Evolutionary conservation across 2,113 vertebrate genomes (phyloP), one percentile per base, ranked within the genome.

Genomic region (Pygoscelis adeliae): DNA sequence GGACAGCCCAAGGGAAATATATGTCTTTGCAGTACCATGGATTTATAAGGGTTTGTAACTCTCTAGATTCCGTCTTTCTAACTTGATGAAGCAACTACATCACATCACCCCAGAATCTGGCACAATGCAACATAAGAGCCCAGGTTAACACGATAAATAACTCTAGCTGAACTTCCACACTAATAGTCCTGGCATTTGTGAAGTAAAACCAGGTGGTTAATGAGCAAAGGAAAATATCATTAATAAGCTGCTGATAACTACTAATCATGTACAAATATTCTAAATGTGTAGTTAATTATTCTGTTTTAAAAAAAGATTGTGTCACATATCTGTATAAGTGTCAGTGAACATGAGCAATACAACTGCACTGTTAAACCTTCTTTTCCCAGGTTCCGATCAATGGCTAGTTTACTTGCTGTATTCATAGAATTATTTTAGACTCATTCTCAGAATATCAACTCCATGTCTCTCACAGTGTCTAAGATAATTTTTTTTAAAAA

Each of bases 211-310:
- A 66, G 8, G 14, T 71, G 18, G 4, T 30, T 67, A 91, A 46
- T 3, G 4, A 36, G 34, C 13, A 61, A 66, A 70, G 10, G 2
- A 78, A 73, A 81, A 56, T 2, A 26, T 34, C 0, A 0, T 44
- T 78, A 46, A 32, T 66, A 56, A 83, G 11, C 8, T 85, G 13
- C 4, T 76, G 22, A 4, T 74, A 34, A 47, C 11, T 50, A 8
- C 9, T 86, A 63, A 38, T 27, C 14, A 30, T 36, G 12, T 72
- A 72, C 4, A 83, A 63, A 83, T 58, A 79, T 67, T 74, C 13
- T 40, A 61, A 65, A 15, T 47, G 25, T 49, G 7, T 46, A 66
- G 14, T 38, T 29, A 59, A 63, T 65, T 4, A 34, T 6, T 66
- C 13, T 8, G 11, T 76, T 71, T 46, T 15, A 42, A 22, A 78